A percentile compares a stretch with the other conserved stretches of the same genome.
Conservation (phyloP, 2,113 vertebrate genomes). For the Donacobius atricapilla region DNA sequence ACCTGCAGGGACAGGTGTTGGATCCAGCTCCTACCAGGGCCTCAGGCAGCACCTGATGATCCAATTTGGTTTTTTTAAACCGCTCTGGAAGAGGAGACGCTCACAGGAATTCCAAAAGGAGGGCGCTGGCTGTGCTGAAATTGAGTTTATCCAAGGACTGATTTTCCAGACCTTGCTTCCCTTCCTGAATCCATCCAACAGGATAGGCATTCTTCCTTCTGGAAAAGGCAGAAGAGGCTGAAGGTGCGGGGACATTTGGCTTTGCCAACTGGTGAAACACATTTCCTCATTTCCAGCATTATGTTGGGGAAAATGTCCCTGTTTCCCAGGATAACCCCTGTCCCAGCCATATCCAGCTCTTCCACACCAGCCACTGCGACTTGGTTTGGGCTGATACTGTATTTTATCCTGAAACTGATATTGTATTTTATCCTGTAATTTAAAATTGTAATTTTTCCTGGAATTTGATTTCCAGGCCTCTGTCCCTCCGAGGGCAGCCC, state of each 20-base stretch:
- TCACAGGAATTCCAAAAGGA: not conserved
- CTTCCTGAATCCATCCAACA: not conserved
- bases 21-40: fast-evolving
- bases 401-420: not conserved
- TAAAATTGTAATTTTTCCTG: not conserved
- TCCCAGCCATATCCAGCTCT: not conserved
- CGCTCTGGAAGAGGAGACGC: not conserved
- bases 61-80: fast-evolving
- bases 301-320: not conserved
- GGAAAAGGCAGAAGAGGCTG: not conserved
- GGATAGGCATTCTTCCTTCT: not conserved
- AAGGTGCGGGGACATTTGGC: not conserved
- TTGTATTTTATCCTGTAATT: fast-evolving
- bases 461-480: not conserved
- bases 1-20: fast-evolving
- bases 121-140: fast-evolving
- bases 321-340: fast-evolving
- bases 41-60: fast-evolving
- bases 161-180: not conserved
- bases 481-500: fast-evolving
- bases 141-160: not conserved
- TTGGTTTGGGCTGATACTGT: fast-evolving
- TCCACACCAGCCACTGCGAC: fast-evolving
- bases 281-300: not conserved
- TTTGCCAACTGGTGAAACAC: not conserved